phyloP scores from a whole-genome alignment of 1,140 invertebrate genomes.

The Holotrichia oblita region DNA sequence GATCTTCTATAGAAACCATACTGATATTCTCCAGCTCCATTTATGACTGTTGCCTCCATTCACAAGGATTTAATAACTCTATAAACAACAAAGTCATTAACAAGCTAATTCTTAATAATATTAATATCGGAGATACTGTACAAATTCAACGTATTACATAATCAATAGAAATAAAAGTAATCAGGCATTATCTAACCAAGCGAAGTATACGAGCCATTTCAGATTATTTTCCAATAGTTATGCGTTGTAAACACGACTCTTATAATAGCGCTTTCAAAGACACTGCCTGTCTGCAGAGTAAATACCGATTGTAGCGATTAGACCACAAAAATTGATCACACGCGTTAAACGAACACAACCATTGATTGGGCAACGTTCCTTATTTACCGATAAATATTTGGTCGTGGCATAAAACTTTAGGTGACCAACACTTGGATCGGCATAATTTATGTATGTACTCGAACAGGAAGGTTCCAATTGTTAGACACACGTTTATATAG shows the following conservation, averaged over 20 bases:
- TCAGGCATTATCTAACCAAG: background rate
- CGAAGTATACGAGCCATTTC: background rate
- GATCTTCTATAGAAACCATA: too few species aligned
- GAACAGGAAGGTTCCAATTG: slow-evolving; percentile 20
- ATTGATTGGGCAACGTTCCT: background rate
- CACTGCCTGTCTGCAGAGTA: background rate
- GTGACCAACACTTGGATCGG: background rate
- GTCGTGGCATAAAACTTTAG: background rate
- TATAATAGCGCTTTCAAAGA: too few species aligned
- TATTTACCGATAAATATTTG: slow-evolving; percentile 21
- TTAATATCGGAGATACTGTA: too few species aligned
- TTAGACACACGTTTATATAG: slow-evolving; percentile 7
- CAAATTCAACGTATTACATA: too few species aligned
- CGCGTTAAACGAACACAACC: background rate
- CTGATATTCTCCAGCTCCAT: too few species aligned
- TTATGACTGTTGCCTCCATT: too few species aligned
- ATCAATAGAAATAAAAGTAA: too few species aligned
- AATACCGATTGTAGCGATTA: slow-evolving; percentile 12
- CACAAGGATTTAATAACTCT: too few species aligned
- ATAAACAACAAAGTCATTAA: too few species aligned
- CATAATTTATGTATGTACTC: background rate
- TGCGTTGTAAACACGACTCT: background rate
- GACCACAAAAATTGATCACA: background rate
- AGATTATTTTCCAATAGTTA: background rate
- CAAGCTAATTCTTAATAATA: too few species aligned